Base-by-base conservation (phyloP, 2,888 invertebrate species). In the Therioaphis trifolii region DNA sequence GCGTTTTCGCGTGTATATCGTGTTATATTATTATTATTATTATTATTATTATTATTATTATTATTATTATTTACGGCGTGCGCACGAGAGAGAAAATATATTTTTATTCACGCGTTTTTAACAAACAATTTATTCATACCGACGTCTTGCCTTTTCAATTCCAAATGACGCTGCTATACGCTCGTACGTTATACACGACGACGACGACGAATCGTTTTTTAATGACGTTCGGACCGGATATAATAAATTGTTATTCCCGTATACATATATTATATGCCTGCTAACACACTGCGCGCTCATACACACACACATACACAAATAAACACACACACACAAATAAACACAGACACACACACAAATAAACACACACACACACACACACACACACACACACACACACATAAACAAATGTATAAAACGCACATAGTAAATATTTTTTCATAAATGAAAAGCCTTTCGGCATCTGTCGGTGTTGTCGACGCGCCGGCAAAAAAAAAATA, bases 41-140 rank as follows among this genome's bases (percentile, higher is more conserved):
- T n/a, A n/a, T n/a, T n/a, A n/a, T n/a, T n/a, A n/a, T n/a, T n/a
- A n/a, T n/a, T n/a, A n/a, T n/a, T n/a, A n/a, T n/a, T n/a, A n/a
- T n/a, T n/a, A n/a, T n/a, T n/a, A n/a, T n/a, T n/a, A n/a, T n/a
- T n/a, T 9, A n/a, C 35, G 35, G 1, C 24, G 11, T n/a, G 27
- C 12, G 35, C 35, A 4, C 21, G 55, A 24, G 58, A 43, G 9
- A 43, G 58, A 58, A 61, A 3, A 72, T 61, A 76, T 66, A 15
- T 78, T 78, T n/a, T n/a, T 55, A 12, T 74, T 52, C 68, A 40
- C 49, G 24, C 78, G 55, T 55, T 78, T 75, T 79, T 79, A 78
- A 79, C 80, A 46, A 74, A 74, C 82, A 82, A 82, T 74, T 82
- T 74, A 82, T 82, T 82, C 74, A 72, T 61, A 61, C 46, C 49